Conservation (phyloP, 2,797 vertebrate species). For the Danio kyathit region DNA sequence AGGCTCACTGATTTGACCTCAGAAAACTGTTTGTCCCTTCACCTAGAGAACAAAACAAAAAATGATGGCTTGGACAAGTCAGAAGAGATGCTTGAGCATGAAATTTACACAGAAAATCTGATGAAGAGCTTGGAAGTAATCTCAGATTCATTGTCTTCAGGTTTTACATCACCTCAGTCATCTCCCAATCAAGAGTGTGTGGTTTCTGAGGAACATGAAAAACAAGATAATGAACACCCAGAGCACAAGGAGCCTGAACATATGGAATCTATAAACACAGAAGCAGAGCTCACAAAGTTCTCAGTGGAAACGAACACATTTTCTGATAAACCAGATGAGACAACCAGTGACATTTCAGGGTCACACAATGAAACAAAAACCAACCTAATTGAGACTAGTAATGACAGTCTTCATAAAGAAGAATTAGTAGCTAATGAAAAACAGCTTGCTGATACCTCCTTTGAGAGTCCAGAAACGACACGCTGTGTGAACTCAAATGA, state of each 20-base stretch:
- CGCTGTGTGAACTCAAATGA: conserved; percentile 62
- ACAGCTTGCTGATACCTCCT: conserved; percentile 58
- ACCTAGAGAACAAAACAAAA: conserved; percentile 55
- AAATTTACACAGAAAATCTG: conserved; percentile 71
- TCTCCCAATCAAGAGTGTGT: conserved; percentile 49
- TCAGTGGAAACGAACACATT: conserved; percentile 67
- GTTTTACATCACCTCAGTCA: conserved; percentile 55
- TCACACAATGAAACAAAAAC: conserved; percentile 58
- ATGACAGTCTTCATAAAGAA: conserved; percentile 61
- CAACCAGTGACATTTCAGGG: conserved; percentile 63
- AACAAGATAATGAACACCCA: conserved; percentile 32
- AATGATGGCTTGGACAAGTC: conserved; percentile 61
- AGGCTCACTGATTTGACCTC: conserved; percentile 60
- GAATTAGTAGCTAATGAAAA: conserved; percentile 62
- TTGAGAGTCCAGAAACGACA: conserved; percentile 50
- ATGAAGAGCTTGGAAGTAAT: conserved; percentile 81
- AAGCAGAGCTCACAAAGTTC: conserved; percentile 59
- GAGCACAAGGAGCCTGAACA: conserved; percentile 36
- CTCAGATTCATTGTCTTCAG: conserved; percentile 70
- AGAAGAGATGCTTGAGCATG: conserved; percentile 76
- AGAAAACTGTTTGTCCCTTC: conserved; percentile 51
- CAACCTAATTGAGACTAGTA: conserved; percentile 50
- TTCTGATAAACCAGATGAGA: conserved; percentile 65
- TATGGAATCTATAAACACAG: conserved; percentile 34
- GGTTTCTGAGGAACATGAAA: conserved; percentile 42